Evolutionary conservation across 1,140 invertebrate genomes (phyloP).

Genomic region (Halictus rubicundus): DNA sequence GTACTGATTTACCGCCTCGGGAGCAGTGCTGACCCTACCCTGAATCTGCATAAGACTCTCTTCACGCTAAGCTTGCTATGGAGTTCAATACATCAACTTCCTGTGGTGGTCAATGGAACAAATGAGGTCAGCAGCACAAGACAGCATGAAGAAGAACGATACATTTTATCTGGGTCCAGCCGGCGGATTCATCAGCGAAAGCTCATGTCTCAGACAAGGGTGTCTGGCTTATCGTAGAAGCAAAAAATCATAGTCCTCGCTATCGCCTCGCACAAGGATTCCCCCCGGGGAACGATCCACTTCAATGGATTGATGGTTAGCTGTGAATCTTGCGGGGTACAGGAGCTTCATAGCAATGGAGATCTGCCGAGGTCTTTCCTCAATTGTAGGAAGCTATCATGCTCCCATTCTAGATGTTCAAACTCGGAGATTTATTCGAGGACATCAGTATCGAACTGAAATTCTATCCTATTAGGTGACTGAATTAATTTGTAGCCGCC

Average conservation of each 20-base stretch:
- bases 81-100: neutral
- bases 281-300: neutral
- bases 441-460: neutral
- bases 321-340: neutral
- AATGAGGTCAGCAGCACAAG: neutral
- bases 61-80: neutral
- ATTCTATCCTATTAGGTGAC: no score
- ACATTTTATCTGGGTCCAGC: neutral
- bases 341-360: neutral
- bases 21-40: neutral
- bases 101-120: neutral
- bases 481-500: no score
- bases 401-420: neutral
- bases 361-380: neutral
- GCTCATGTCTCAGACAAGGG: neutral
- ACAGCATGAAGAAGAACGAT: neutral
- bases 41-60: neutral
- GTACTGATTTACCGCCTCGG: no score
- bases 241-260: conserved; percentile 1
- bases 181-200: neutral
- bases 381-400: neutral
- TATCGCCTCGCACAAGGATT: neutral
- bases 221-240: neutral
- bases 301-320: conserved; percentile 3
- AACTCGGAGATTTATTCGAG: neutral